Evolutionary conservation across 2,797 vertebrate species (phyloP).

Genomic region (Chelon auratus): DNA sequence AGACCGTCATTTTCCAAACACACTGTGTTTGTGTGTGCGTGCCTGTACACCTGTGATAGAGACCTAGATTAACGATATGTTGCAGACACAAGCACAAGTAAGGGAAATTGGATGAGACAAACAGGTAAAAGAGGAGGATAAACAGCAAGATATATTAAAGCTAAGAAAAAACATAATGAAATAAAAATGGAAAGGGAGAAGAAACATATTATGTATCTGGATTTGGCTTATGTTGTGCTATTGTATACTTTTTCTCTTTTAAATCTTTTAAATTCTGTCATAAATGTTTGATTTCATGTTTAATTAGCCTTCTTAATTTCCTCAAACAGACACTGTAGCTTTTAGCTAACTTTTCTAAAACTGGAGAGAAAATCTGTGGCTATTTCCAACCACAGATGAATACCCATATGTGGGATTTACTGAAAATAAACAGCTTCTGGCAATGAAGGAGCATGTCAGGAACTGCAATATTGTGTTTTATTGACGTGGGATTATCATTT

Average conservation of each 20-base stretch:
- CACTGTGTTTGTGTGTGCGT: conserved; percentile 18
- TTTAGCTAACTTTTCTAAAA: conserved; percentile 26
- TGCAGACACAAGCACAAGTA: too few relatives aligned
- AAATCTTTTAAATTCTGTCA: conserved; percentile 18
- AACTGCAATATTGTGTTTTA: background rate
- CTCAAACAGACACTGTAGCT: conserved; percentile 15
- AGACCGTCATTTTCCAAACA: conserved; percentile 55
- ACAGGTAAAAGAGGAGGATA: background rate
- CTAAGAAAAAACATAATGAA: background rate
- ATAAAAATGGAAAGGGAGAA: background rate
- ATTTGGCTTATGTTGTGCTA: background rate
- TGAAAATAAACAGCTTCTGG: conserved; percentile 6
- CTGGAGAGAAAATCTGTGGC: background rate
- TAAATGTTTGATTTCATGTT: conserved; percentile 29
- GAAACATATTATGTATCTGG: background rate
- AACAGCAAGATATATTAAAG: background rate
- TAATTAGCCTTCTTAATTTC: conserved; percentile 29
- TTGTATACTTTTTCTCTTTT: background rate
- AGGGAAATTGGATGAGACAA: background rate
- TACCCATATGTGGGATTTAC: background rate
- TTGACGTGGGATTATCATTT: background rate
- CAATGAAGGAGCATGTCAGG: background rate
- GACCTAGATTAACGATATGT: background rate
- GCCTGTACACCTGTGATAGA: conserved; percentile 6
- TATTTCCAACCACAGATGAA: background rate